These are phyloP conservation scores for Bimastos eiseni DNA, from an alignment of 2,888 invertebrate species.

Conservation along the genomic window DNA sequence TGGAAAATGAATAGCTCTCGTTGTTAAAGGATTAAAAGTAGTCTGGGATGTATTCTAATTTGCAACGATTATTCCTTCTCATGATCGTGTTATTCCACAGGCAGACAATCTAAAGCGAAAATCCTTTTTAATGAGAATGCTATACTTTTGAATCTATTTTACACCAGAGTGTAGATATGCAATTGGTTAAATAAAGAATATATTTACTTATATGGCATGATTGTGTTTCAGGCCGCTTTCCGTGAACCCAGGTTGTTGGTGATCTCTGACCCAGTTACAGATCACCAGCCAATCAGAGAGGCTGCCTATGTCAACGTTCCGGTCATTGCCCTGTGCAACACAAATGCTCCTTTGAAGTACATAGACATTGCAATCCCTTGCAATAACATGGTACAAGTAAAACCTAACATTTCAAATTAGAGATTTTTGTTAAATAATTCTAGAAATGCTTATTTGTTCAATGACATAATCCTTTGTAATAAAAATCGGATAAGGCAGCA, in stretches of 20 bases:
- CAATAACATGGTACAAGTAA: conserved; percentile 83
- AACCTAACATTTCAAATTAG: neutral
- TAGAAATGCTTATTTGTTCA: neutral
- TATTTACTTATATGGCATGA: neutral
- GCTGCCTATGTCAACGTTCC: conserved; percentile 99
- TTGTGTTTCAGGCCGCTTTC: conserved; percentile 85
- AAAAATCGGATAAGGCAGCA: too few relatives aligned
- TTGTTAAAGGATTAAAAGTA: too few relatives aligned
- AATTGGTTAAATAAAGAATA: too few relatives aligned
- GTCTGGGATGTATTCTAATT: too few relatives aligned
- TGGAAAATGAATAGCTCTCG: too few relatives aligned
- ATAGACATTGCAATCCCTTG: conserved; percentile 99
- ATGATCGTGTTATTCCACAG: too few relatives aligned
- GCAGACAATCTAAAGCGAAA: too few relatives aligned
- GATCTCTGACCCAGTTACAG: conserved; percentile 85
- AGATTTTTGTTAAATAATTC: too few relatives aligned
- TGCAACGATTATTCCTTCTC: too few relatives aligned
- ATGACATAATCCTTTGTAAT: neutral
- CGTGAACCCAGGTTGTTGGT: conserved; percentile 95
- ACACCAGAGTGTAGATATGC: too few relatives aligned
- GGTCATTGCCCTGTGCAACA: conserved; percentile 96
- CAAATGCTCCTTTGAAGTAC: conserved; percentile 92
- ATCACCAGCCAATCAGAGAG: conserved; percentile 84
- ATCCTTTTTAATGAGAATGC: too few relatives aligned
- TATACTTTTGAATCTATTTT: too few relatives aligned